Evolutionary conservation across 2,888 invertebrate genomes (phyloP), one percentile per base, ranked within the genome.

Genomic region (Coleophora flavipennella): DNA sequence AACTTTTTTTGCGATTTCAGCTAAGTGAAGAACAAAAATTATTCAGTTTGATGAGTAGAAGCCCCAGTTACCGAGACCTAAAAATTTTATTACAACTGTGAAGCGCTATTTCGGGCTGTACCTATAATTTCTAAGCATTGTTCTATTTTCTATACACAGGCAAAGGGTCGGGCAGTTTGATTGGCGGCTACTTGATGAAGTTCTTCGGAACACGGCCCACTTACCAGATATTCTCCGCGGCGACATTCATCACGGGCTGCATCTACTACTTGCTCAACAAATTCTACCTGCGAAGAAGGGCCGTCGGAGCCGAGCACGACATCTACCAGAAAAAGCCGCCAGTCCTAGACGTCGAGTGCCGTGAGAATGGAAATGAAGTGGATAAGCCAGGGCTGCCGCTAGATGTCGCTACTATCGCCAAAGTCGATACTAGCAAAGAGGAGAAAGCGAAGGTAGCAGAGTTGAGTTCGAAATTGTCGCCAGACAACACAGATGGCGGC

Each of bases 181-280:
- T 91, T 38, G 93, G 93, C 10, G 93, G 92, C 9, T 92, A 90
- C 62, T 67, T 92, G 39, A 92, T 92, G 86, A 90, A 91, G 60
- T 86, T 84, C 46, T 87, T 90, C 50, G 92, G 92, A 8, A 91
- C 91, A 4, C 80, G 92, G 39, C 85, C 88, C 1, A 92, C 92
- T 0, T 92, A 92, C 60, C 89, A 89, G 62, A 86, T 91, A 49
- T 92, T 92, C 59, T 77, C 92, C 0, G 83, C 85, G 1, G 81
- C 88, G 1, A 88, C 89, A 0, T 74, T 89, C 13, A 58, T 90
- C 13, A 89, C 90, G 6, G 91, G 91, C 28, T 71, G 90, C 49
- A 68, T 90, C 35, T 93, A 93, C 68, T 89, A 88, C 54, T 64
- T 89, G 10, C 91, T 92, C 64, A 92, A 92, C 63, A 77, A 85